Evolutionary conservation across 2,888 invertebrate species (phyloP).

Genomic region (Cinara cedri): DNA sequence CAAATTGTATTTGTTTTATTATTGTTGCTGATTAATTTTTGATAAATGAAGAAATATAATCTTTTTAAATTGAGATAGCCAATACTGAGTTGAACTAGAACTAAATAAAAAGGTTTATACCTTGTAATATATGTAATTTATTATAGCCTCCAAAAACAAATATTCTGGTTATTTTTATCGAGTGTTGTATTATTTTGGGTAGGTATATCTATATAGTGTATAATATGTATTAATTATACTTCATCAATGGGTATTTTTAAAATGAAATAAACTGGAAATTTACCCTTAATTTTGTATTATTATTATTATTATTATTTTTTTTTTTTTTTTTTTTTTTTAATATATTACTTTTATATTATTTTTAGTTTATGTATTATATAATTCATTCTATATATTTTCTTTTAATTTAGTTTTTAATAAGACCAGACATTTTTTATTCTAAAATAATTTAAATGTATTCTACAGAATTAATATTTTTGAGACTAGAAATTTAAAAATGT

Average conservation of each 20-base stretch:
- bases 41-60: too few relatives aligned
- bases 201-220: too few relatives aligned
- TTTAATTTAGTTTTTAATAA: constrained; percentile 27
- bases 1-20: too few relatives aligned
- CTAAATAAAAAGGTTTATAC: too few relatives aligned
- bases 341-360: not conserved
- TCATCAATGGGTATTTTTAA: not conserved
- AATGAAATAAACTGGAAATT: too few relatives aligned
- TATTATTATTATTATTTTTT: not conserved
- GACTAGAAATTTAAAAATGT: constrained; percentile 21
- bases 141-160: too few relatives aligned
- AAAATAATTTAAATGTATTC: constrained; percentile 3
- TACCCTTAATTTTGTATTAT: too few relatives aligned
- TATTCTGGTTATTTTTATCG: not conserved
- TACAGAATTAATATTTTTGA: constrained; percentile 31
- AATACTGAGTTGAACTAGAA: too few relatives aligned
- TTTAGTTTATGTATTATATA: constrained; percentile 17
- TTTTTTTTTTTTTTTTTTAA: not conserved
- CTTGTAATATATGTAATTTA: too few relatives aligned
- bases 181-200: constrained; percentile 15
- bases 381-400: constrained; percentile 8
- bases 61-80: too few relatives aligned
- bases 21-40: too few relatives aligned
- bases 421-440: constrained; percentile 29
- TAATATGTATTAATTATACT: too few relatives aligned